Evolutionary conservation across 2,113 vertebrate species (phyloP), one percentile per base, ranked within the genome.

Genomic region (Archocentrus centrarchus): DNA sequence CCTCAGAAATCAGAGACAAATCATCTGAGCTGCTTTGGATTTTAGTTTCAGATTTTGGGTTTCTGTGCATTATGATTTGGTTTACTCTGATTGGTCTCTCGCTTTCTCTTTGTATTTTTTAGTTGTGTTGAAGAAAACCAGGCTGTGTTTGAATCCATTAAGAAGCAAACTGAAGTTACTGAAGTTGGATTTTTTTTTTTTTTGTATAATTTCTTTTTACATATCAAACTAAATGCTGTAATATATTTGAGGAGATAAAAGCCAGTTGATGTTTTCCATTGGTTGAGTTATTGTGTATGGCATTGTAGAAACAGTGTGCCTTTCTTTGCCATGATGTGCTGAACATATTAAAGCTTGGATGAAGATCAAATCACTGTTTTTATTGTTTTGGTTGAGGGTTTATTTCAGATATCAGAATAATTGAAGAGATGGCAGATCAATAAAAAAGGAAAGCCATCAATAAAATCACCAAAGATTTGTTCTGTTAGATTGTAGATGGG

Each of bases 111-210:
- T 32, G 53, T 55, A 22, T 27, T 66, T 9, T 87, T 30, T 86
- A 96, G 96, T 96, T 96, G 92, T 96, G 92, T 61, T 96, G 92
- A 96, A 90, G 89, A 82, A 41, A 53, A 75, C 10, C 3, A 30
- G 3, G 35, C 41, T 39, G 27, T 18, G 11, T 32, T 3, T 50
- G 73, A 41, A 9, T 59, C 85, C 82, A 68, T 59, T 47, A 57
- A 81, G 85, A 88, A 62, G 47, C 32, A 62, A 87, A 80, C 58
- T 63, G 20, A 90, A 86, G 47, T 85, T 66, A 86, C 37, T 89
- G 37, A 88, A 82, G 84, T 84, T 80, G 59, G 13, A 82, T 73
- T 27, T 27, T 85, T 86, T 37, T 70, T 61, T 64, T 11, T 81
- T 81, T 91, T 77, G 80, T 89, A 84, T 62, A 30, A 60, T 93